A percentile compares a stretch with the other conserved stretches of the same genome.
phyloP scores from a whole-genome alignment of 2,797 vertebrate species.

The Ceryle rudis region DNA sequence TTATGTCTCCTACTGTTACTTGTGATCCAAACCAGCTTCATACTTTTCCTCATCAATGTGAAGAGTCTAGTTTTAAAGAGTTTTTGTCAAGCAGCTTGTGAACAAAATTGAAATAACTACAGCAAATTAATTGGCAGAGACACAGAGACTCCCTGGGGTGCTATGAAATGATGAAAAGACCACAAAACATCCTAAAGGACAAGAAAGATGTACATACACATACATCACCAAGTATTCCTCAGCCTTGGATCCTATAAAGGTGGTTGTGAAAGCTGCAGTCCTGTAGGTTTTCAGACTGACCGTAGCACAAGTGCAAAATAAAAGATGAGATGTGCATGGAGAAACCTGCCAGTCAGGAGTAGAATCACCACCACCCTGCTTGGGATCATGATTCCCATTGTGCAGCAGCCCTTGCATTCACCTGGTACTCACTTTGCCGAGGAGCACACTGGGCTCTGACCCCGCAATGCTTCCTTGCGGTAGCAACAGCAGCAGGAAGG shows the following conservation, averaged over 20 bases:
- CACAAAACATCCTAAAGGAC: background rate
- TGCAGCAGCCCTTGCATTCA: background rate
- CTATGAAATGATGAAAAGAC: background rate
- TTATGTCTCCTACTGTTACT: slow-evolving; percentile 49
- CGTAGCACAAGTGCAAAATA: background rate
- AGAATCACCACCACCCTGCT: background rate
- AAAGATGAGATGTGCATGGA: background rate
- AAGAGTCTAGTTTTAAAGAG: background rate
- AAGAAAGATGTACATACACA: background rate
- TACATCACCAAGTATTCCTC: background rate
- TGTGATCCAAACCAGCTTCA: background rate
- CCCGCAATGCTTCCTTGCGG: accelerated
- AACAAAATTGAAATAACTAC: slow-evolving; percentile 35
- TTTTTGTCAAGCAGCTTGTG: background rate
- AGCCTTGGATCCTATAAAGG: background rate
- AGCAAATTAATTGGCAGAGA: slow-evolving; percentile 37
- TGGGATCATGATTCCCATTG: background rate
- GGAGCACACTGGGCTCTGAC: background rate
- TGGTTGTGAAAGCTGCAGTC: background rate
- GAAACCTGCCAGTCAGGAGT: background rate
- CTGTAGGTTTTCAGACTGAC: background rate
- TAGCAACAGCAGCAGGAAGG: background rate
- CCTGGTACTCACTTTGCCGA: background rate
- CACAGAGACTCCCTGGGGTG: background rate
- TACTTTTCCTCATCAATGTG: background rate